Evolutionary conservation across 2,888 invertebrate species (phyloP), one percentile per base, ranked within the genome.

Genomic region (Orthosia gracilis): DNA sequence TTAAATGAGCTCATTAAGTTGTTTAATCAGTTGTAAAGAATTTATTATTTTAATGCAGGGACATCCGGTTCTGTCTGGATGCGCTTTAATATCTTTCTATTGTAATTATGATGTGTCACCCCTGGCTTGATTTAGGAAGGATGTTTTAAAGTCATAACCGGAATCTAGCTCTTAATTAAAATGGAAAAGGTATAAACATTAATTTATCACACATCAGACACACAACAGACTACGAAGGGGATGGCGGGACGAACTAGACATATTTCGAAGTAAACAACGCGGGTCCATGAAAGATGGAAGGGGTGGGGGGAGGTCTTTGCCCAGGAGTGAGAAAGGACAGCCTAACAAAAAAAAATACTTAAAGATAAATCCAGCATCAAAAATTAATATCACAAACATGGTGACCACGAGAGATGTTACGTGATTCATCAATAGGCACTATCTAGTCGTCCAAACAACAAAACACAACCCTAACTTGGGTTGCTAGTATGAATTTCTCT

Each of bases 11-110:
- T 85, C 88, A 91, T 93, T 91, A 90, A 78, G 76, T 61, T 91
- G 94, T 94, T 92, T 92, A 92, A 92, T 93, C 94, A 94, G 91
- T 91, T 92, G 94, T 90, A 80, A 89, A 89, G 83, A 82, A 83
- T 85, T 89, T 90, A 91, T 91, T 91, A 90, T 91, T 87, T 92
- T 90, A 83, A 85, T 86, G 83, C 81, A 78, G 76, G 66, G 76
- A 83, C 87, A 88, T 89, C 88, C 87, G 73, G 76, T 61, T 70
- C 23, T 61, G 67, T 65, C 21, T 71, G 73, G 40, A 69, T 73
- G 49, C 55, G n/a, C 66, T 82, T 78, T 78, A 86, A 81, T 76
- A 61, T 74, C 70, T 31, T 12, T 13, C 57, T 63, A 68, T 76
- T 80, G 75, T 79, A 50, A 69, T 58, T 54, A 64, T 11, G 2